Evolutionary conservation across 53 echinoderm and acorn worm species (phyloP), one percentile per base, ranked within the genome.

Genomic region (Mesocentrotus franciscanus): DNA sequence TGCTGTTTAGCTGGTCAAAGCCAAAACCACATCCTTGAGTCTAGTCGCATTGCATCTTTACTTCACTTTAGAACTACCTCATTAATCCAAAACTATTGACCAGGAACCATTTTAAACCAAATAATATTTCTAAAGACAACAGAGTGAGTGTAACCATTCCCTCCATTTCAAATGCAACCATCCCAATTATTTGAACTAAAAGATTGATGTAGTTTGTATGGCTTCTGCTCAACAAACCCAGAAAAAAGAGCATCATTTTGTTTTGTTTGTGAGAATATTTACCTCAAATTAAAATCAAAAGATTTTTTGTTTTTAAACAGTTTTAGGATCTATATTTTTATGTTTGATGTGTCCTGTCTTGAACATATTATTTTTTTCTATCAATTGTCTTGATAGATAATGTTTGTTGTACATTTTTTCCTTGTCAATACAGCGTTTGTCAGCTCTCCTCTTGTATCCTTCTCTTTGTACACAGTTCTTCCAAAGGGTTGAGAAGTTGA

Each of bases 391-490:
- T 79, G 79, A 79, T 79, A 39, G 79, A 35, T 17, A n/a, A 39
- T 30, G 27, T 75, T 29, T 29, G 36, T 79, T 79, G 79, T 79
- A 79, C 8, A 79, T 79, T 79, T 79, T 61, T 35, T 79, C 79
- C 39, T 18, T 79, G 35, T 79, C 79, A 36, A 79, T 79, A 35
- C 79, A 32, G 35, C 33, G 6, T 79, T 79, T 35, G 27, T 9
- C 27, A 27, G 79, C 79, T 79, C 79, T 79, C 79, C 32, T 76
- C 76, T 36, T 79, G 79, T 79, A 79, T 79, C 11, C 17, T 39
- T 18, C 27, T 58, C 89, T 89, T 89, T 89, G 89, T 89, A 89
- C 24, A 89, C 89, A 89, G 89, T 89, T 89, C 89, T 89, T 89
- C 89, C 89, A 89, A 58, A 58, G 60, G 89, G 39, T 60, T 27